Base-by-base conservation (phyloP, 2,888 invertebrate genomes). In the Catocala fraxini region DNA sequence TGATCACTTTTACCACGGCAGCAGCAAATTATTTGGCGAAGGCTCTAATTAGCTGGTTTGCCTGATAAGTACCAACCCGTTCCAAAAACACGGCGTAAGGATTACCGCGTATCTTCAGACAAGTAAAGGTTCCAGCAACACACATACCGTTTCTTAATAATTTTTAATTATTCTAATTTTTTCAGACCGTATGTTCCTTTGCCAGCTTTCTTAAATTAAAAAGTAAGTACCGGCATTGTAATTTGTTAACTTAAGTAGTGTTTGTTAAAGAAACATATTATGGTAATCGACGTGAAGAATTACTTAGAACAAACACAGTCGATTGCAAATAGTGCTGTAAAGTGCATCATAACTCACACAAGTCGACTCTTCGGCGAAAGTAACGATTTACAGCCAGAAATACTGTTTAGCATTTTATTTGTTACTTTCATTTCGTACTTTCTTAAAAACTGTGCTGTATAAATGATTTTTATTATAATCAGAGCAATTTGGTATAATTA, bases 261-360 rank as follows among this genome's bases (percentile, higher is more conserved):
- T 25, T 49, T 48, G 10, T 42, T 54, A 49, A 56, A 68, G 63
- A 51, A 76, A 77, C 65, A 72, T 71, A 57, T 68, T 71, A 72
- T 68, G 71, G 56, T 68, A 78, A 82, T 82, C 69, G 67, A 41
- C 65, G 62, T 74, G 76, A 82, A 66, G 68, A 75, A 83, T 75
- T 72, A 75, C 69, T 48, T 70, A 53, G 63, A 66, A 74, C 61
- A 67, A 66, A 68, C 73, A 56, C 66, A 65, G 68, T 62, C 75
- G 77, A 82, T 82, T 72, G 67, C 71, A 73, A 76, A 79, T 73
- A 73, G 67, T 71, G 66, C 49, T 56, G 72, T 69, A 73, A 79
- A 81, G 81, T 80, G 82, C 78, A 75, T 75, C 77, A 76, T 82
- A 79, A 73, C 70, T 83, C 73, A 81, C 68, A 60, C 67, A 56